Conservation (phyloP, 2,888 invertebrate species). For the Parascotia fuliginaria region DNA sequence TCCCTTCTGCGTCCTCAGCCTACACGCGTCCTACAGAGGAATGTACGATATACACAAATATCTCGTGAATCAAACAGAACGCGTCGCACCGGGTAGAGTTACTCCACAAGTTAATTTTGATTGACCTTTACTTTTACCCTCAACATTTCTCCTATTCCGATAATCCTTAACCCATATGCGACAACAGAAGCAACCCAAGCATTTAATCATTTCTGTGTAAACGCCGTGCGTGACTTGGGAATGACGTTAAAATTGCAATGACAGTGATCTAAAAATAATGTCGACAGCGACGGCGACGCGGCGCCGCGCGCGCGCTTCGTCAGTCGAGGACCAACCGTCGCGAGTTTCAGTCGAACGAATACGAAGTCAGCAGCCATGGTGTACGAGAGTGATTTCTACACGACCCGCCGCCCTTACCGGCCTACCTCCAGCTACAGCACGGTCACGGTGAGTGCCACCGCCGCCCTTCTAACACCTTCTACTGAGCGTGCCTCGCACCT, state of each 20-base stretch:
- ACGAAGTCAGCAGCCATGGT: slow-evolving; percentile 88
- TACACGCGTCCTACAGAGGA: slow-evolving; percentile 41
- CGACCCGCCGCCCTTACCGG: slow-evolving; percentile 93
- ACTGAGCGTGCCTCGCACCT: slow-evolving; percentile 69
- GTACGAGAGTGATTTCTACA: slow-evolving; percentile 97
- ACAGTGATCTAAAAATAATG: slow-evolving; percentile 83
- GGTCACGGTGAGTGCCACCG: slow-evolving; percentile 86
- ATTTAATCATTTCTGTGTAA: slow-evolving; percentile 66
- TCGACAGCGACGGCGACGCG: slow-evolving; percentile 66
- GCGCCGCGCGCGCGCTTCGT: slow-evolving; percentile 56
- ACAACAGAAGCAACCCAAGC: slow-evolving; percentile 53
- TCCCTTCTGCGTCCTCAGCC: slow-evolving; percentile 41
- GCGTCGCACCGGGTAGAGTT: background rate
- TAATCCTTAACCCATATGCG: slow-evolving; percentile 80
- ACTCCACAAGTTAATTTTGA: slow-evolving; percentile 48
- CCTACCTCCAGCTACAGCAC: slow-evolving; percentile 91
- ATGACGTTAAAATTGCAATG: slow-evolving; percentile 84
- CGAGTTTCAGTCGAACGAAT: slow-evolving; percentile 80
- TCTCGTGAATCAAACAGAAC: slow-evolving; percentile 40
- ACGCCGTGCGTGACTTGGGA: slow-evolving; percentile 61
- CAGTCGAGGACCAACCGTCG: slow-evolving; percentile 83
- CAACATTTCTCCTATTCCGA: slow-evolving; percentile 44
- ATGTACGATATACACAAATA: slow-evolving; percentile 26
- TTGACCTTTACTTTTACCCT: slow-evolving; percentile 51
- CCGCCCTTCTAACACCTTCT: slow-evolving; percentile 62